Conservation (phyloP, 1,140 invertebrate species). For the Drosophila eugracilis region DNA sequence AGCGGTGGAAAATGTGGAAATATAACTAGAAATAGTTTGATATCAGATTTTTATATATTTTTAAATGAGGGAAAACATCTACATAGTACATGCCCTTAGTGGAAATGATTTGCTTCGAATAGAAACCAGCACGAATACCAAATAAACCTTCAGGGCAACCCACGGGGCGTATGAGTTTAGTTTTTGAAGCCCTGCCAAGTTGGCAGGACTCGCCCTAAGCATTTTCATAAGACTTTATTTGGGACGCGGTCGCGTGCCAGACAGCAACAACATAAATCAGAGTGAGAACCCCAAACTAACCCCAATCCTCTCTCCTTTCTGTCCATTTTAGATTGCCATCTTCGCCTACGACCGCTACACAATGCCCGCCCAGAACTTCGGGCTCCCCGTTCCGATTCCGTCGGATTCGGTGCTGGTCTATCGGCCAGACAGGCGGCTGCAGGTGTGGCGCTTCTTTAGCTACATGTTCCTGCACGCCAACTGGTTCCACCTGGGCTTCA, state of each 20-base stretch:
- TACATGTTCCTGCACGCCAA: conserved; percentile 98
- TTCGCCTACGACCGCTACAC: conserved; percentile 92
- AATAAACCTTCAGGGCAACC: conserved; percentile 8
- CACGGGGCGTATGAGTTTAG: conserved; percentile 43
- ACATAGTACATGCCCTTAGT: not conserved
- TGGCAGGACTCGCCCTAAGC: conserved; percentile 62
- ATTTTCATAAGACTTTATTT: conserved; percentile 51
- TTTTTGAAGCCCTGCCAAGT: conserved; percentile 58
- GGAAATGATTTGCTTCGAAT: conserved; percentile 15
- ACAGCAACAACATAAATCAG: conserved; percentile 73
- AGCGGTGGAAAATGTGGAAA: not conserved
- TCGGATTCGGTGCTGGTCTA: conserved; percentile 97
- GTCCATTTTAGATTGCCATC: conserved; percentile 91
- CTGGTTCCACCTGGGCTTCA: conserved; percentile 98
- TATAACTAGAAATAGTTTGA: conserved; percentile 9
- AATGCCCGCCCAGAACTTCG: conserved; percentile 86
- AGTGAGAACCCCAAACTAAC: conserved; percentile 48
- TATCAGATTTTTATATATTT: not conserved
- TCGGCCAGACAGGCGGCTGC: conserved; percentile 94
- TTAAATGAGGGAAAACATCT: not conserved
- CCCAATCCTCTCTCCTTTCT: conserved; percentile 50
- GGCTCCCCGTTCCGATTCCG: conserved; percentile 93
- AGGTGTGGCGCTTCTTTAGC: conserved; percentile 97
- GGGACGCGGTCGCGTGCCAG: conserved; percentile 70
- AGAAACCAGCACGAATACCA: conserved; percentile 23